Base-by-base conservation (phyloP, 2,888 invertebrate species). In the Synergus itoensis region DNA sequence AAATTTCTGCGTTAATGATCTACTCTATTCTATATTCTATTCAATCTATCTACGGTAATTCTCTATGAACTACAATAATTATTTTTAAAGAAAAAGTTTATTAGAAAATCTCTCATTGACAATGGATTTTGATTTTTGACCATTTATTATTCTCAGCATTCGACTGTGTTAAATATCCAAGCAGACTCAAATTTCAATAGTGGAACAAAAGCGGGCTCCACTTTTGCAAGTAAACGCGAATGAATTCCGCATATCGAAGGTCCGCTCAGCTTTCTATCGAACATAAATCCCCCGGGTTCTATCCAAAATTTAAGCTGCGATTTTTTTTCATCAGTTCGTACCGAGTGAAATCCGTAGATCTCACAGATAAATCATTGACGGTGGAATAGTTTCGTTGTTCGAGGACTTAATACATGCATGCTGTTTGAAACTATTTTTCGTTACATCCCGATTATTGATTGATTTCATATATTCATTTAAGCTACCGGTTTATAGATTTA, bases 271-370 rank as follows among this genome's bases (percentile, higher is more conserved):
- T 64, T 64, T 64, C 40, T 64, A 64, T 65, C 41, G 9, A 41
- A 65, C 64, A 65, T 65, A 65, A 65, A 65, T 65, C 64, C 41
- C 64, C 11, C 16, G 64, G 16, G 64, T 65, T n/a, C 36, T 2
- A 63, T 63, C 63, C 14, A 65, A 65, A 65, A 65, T 65, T 65
- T 65, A 65, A 65, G 64, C 64, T 65, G 40, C 41, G 18, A 64
- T 65, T 65, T 65, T 65, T 65, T 65, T 65, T 41, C 40, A 65
- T 65, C 40, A 65, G 9, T 65, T 40, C 64, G n/a, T 40, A 40
- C 64, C 41, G 40, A 65, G 41, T 65, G 64, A 65, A 64, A 65
- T 65, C 18, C 64, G 41, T n/a, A 65, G 41, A 65, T 41, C 41
- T 40, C 64, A 41, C 7, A 41, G 64, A 65, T 65, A 65, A 65